Evolutionary conservation across 92 coral and sea anemone species (phyloP), one percentile per base, ranked within the genome.

Genomic region (Heteractis magnifica): DNA sequence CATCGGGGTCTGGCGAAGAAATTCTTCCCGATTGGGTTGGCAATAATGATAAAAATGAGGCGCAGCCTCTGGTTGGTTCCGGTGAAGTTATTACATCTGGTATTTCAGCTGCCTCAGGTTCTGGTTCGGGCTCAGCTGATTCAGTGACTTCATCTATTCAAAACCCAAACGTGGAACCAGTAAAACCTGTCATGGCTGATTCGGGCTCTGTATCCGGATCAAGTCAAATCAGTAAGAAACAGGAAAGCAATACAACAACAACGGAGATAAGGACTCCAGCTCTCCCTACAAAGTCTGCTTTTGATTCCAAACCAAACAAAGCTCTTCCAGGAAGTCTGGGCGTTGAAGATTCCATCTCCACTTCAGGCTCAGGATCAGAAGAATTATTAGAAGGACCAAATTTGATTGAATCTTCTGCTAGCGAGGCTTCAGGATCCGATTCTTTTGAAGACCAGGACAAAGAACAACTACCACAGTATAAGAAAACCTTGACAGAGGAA

Each of bases 281-380:
- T 15, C 58, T 82, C 16, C 58, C 86, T 49, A 65, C 80, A 15
- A 72, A 72, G 55, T 71, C 79, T 14, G 49, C 70, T 14, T 26
- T 51, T 6, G 86, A 75, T 18, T 58, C 16, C 7, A 82, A 74
- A 44, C 86, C 15, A 64, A 20, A 71, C 23, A 85, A 72, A 79
- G 20, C 75, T 20, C 94, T 84, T 70, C 91, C 94, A 21, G 94
- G 87, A 49, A 91, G 92, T 60, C 76, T 82, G 52, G 94, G 92
- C 9, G 81, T 87, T 53, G 91, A 91, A 59, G 94, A 88, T 20
- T 87, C 94, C 15, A 89, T 91, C 34, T 91, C 93, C 0, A 75
- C 92, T 44, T 91, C 97, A 72, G 97, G 97, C 11, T 94, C 98
- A n/a, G 95, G 95, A 52, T 49, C 49, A 23, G 68, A 85, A 21